These are phyloP conservation scores for Steinernema khuongi DNA, from an alignment of 1,140 invertebrate species.

Conservation along the genomic window DNA sequence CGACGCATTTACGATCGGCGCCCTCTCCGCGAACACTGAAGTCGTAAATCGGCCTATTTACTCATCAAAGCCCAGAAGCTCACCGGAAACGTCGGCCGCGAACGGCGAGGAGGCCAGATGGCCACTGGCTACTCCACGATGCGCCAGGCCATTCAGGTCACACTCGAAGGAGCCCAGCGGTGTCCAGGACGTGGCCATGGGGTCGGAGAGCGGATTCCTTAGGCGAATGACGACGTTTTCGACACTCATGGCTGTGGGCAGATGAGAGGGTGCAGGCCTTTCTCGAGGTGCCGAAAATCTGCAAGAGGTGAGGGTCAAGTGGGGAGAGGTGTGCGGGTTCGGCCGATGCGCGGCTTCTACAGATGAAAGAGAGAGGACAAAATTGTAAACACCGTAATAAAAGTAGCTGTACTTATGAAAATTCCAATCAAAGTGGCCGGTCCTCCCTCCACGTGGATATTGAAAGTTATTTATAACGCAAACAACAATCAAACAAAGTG, in stretches of 20 bases:
- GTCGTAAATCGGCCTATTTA: constrained; percentile 10
- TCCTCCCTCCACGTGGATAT: no score
- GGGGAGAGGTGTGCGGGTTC: neutral
- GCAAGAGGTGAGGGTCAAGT: neutral
- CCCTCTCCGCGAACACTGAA: constrained; percentile 4
- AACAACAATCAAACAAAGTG: no score
- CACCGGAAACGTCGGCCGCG: neutral
- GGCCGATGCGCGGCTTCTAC: no score
- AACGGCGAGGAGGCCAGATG: neutral
- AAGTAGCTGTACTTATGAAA: no score
- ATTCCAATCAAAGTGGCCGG: no score
- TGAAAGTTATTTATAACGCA: no score
- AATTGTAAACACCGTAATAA: no score
- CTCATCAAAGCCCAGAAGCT: neutral
- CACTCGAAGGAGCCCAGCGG: neutral
- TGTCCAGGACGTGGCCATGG: neutral
- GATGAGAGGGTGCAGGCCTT: neutral
- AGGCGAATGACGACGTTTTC: constrained; percentile 4
- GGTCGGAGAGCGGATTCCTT: neutral
- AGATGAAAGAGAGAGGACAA: no score
- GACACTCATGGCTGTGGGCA: neutral
- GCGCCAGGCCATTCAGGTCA: neutral
- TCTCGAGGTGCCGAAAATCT: neutral
- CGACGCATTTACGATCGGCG: constrained; percentile 10
- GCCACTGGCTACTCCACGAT: neutral